phyloP scores from a whole-genome alignment of 2,888 invertebrate species.

The Scaptodrosophila latifasciaeformis region DNA sequence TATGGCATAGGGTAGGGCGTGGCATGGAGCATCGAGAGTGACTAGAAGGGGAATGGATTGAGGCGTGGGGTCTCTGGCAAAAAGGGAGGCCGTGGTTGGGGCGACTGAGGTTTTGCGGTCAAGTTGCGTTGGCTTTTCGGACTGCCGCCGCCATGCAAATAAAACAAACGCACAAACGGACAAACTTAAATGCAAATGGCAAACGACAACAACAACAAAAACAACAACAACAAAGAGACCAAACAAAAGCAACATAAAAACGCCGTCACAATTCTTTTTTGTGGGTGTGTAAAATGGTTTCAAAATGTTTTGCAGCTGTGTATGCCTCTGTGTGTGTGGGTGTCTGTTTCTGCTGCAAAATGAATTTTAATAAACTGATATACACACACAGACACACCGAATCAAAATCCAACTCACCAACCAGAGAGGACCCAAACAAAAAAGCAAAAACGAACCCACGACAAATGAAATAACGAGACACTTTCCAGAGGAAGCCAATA shows the following conservation, averaged over 20 bases:
- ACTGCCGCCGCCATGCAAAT: constrained; percentile 11
- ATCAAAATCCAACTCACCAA: too few species aligned
- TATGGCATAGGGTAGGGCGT: background rate
- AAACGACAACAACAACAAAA: constrained; percentile 10
- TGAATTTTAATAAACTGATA: too few species aligned
- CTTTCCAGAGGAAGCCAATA: too few species aligned
- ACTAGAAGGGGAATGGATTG: background rate
- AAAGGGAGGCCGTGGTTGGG: too few species aligned
- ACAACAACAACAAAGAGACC: background rate
- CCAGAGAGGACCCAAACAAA: too few species aligned
- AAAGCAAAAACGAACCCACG: too few species aligned
- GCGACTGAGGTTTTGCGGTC: constrained; percentile 69
- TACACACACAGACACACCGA: too few species aligned
- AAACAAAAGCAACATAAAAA: constrained; percentile 9
- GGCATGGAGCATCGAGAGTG: constrained; percentile 1
- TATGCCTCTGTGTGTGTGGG: background rate
- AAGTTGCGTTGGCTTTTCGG: constrained; percentile 41
- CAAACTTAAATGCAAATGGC: constrained; percentile 15
- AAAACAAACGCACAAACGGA: background rate
- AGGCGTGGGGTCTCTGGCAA: constrained; percentile 9
- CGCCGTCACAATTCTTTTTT: too few species aligned
- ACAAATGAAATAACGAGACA: too few species aligned
- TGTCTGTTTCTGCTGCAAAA: background rate
- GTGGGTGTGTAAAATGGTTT: too few species aligned
- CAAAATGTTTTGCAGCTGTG: too few species aligned